phyloP scores from a whole-genome alignment of 1,140 invertebrate species.

The Holcopasites calliopsidis region DNA sequence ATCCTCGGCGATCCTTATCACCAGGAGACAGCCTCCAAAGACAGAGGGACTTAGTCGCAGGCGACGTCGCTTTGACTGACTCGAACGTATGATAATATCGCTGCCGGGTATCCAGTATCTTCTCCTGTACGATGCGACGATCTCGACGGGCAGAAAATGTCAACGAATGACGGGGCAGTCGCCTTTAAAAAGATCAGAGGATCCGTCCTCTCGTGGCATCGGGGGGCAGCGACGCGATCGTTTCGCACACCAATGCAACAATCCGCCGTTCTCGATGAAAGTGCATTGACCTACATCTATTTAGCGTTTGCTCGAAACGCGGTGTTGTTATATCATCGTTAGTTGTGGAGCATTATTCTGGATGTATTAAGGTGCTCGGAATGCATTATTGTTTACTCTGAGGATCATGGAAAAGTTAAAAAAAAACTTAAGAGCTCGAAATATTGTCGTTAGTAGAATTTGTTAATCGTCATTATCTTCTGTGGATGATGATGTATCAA shows the following conservation, averaged over 20 bases:
- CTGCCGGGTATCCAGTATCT: conserved; percentile 25
- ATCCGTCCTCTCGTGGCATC: neutral
- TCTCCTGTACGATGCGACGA: conserved; percentile 18
- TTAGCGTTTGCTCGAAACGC: neutral
- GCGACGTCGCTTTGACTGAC: neutral
- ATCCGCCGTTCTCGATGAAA: neutral
- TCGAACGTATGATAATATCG: conserved; percentile 39
- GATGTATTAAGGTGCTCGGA: no score
- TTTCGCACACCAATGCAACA: neutral
- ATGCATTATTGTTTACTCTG: no score
- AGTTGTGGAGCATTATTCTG: no score
- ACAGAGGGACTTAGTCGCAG: conserved; percentile 11
- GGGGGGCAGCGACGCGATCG: neutral
- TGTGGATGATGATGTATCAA: no score
- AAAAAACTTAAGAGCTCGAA: no score
- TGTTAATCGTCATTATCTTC: no score
- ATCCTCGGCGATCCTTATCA: conserved; percentile 8
- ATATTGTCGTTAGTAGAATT: no score
- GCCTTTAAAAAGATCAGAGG: neutral
- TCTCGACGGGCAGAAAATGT: conserved; percentile 26
- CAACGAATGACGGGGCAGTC: conserved; percentile 31
- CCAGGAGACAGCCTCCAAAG: neutral
- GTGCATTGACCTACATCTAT: neutral
- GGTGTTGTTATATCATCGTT: neutral
- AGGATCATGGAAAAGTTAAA: no score